Evolutionary conservation across 1,140 invertebrate genomes (phyloP).

Genomic region (Theocolax elegans): DNA sequence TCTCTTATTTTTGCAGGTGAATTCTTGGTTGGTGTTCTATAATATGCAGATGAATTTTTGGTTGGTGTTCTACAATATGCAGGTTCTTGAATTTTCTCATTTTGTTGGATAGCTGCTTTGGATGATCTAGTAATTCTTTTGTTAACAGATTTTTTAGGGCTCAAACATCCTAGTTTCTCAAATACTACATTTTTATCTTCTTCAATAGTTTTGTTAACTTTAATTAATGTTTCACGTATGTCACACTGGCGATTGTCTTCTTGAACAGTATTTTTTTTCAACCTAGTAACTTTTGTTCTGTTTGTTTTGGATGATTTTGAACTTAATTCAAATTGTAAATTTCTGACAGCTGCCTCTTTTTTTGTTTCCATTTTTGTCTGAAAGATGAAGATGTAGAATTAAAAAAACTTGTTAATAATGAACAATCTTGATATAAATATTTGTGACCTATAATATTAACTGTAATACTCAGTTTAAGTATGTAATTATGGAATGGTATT

Average conservation of each 20-base stretch:
- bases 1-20: conserved; percentile 64
- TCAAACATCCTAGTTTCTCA: conserved; percentile 56
- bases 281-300: conserved; percentile 35
- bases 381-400: conserved; percentile 36
- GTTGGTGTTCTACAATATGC: conserved; percentile 28
- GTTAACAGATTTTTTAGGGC: conserved; percentile 59
- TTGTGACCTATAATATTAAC: conserved; percentile 10
- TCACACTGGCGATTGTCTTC: conserved; percentile 53
- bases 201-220: conserved; percentile 48
- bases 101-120: conserved; percentile 2
- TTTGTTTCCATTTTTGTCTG: conserved; percentile 39
- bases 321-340: conserved; percentile 56
- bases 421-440: no score
- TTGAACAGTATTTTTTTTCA: conserved; percentile 40
- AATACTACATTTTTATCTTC: conserved; percentile 57
- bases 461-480: neutral
- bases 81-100: conserved; percentile 10
- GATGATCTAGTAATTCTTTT: neutral
- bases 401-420: no score
- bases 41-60: conserved; percentile 1
- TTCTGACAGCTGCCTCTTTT: conserved; percentile 53
- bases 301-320: conserved; percentile 38
- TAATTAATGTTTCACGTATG: conserved; percentile 61
- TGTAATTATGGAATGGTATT: no score
- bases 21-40: conserved; percentile 28